Conservation (phyloP, 2,797 vertebrate species). For the Falco biarmicus region DNA sequence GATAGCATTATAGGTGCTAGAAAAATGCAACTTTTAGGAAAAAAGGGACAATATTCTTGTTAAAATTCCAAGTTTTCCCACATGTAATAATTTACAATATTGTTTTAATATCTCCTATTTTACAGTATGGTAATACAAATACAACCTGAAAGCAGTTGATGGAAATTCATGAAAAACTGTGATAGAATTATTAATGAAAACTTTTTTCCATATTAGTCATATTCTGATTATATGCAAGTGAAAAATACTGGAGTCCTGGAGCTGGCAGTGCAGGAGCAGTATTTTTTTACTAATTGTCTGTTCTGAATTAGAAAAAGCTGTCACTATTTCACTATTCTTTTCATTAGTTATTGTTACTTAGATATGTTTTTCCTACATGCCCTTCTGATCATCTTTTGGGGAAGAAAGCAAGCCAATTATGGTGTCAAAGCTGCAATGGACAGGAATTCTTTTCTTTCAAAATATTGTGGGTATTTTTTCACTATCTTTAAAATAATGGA, state of each 20-base stretch:
- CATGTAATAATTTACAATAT: neutral
- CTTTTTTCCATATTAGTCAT: neutral
- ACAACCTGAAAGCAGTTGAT: neutral
- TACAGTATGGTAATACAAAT: neutral
- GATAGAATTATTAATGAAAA: neutral
- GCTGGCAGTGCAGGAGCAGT: neutral
- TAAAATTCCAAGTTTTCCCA: neutral
- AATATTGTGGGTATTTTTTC: slow-evolving; percentile 1
- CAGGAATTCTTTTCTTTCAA: slow-evolving; percentile 44
- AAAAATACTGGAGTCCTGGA: slow-evolving; percentile 15
- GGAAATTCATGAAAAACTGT: neutral
- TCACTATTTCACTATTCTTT: slow-evolving; percentile 5
- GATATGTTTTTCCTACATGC: slow-evolving; percentile 6
- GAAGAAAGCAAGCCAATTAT: slow-evolving; percentile 61
- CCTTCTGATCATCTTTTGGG: neutral
- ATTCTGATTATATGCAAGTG: neutral
- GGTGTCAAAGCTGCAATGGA: slow-evolving; percentile 45
- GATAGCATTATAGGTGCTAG: neutral
- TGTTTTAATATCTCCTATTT: neutral
- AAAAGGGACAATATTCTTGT: neutral
- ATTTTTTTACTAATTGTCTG: neutral
- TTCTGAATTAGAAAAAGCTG: slow-evolving; percentile 35
- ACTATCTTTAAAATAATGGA: slow-evolving; percentile 62
- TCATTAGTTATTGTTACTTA: slow-evolving; percentile 43
- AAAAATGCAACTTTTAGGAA: neutral